A percentile compares a stretch with the other conserved stretches of the same genome.
phyloP scores from a whole-genome alignment of 2,888 invertebrate genomes.

The Polydrusus cervinus region DNA sequence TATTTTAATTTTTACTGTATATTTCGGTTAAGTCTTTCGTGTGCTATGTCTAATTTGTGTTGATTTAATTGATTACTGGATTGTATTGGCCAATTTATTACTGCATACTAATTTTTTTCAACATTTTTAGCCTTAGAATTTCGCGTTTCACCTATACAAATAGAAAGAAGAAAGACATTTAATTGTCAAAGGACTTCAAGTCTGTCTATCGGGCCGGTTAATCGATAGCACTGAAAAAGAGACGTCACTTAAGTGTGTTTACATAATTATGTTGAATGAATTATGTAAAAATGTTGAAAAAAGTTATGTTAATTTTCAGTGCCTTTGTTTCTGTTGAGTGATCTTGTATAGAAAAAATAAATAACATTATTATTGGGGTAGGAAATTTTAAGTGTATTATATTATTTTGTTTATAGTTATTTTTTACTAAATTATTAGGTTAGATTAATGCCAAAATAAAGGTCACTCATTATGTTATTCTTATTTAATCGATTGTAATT shows the following conservation, averaged over 20 bases:
- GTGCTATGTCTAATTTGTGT: conserved; percentile 16
- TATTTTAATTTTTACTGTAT: conserved; percentile 13
- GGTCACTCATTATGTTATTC: conserved; percentile 28
- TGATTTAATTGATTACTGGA: not conserved
- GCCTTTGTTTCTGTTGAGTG: conserved; percentile 15
- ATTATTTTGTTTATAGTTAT: conserved; percentile 10
- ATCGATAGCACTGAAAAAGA: not conserved
- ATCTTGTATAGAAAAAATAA: conserved; percentile 24
- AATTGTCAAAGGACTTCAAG: not conserved
- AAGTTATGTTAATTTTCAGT: not conserved
- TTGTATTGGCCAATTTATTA: not conserved
- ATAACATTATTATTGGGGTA: conserved; percentile 11
- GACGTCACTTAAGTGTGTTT: too few relatives aligned
- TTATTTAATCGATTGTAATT: conserved; percentile 20
- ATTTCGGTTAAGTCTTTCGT: conserved; percentile 2
- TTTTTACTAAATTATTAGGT: conserved; percentile 24
- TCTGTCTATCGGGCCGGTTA: not conserved
- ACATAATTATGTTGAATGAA: not conserved
- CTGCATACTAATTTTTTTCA: not conserved
- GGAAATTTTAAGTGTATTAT: conserved; percentile 3
- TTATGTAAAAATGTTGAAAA: conserved; percentile 1
- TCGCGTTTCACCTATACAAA: not conserved
- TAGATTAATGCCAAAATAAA: conserved; percentile 29
- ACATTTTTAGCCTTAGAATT: not conserved
- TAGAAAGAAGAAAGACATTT: not conserved